Evolutionary conservation across 2,797 vertebrate genomes (phyloP).

Genomic region (Eptatretus atami): DNA sequence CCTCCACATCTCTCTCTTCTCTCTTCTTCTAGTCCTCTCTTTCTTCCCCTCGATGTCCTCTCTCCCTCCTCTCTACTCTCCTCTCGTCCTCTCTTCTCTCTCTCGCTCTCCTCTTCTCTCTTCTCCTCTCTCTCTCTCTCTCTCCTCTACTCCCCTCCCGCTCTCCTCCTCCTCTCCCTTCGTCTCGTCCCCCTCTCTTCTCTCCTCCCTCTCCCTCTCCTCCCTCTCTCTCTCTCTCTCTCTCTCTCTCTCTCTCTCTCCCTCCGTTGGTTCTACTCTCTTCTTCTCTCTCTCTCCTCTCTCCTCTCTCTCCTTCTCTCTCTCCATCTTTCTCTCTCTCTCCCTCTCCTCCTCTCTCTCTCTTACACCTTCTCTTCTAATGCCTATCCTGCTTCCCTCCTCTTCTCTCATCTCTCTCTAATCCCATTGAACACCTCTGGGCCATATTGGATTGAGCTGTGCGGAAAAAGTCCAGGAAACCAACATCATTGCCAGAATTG

Average conservation of each 20-base stretch:
- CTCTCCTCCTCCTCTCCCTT: neutral
- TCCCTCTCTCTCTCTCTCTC: neutral
- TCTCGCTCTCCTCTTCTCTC: neutral
- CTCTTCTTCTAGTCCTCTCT: too few relatives aligned
- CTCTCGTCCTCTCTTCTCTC: neutral
- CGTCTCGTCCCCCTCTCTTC: neutral
- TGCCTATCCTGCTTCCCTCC: too few relatives aligned
- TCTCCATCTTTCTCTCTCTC: conserved; percentile 3
- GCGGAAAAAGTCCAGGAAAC: too few relatives aligned
- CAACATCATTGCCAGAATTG: too few relatives aligned
- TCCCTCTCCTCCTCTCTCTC: conserved; percentile 6
- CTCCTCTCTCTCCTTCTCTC: conserved; percentile 2
- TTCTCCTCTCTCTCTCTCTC: neutral
- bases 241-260: neutral
- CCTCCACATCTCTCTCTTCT: too few relatives aligned
- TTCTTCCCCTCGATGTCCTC: neutral
- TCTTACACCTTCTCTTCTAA: too few relatives aligned
- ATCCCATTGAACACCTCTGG: too few relatives aligned
- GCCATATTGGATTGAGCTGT: too few relatives aligned
- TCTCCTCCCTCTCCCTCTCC: neutral
- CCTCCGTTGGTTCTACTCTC: neutral
- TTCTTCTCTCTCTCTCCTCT: neutral
- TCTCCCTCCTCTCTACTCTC: neutral
- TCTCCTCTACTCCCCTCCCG: neutral
- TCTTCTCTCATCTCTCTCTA: too few relatives aligned